phyloP scores from a whole-genome alignment of 2,797 vertebrate species.

The Chrysocyon brachyurus region DNA sequence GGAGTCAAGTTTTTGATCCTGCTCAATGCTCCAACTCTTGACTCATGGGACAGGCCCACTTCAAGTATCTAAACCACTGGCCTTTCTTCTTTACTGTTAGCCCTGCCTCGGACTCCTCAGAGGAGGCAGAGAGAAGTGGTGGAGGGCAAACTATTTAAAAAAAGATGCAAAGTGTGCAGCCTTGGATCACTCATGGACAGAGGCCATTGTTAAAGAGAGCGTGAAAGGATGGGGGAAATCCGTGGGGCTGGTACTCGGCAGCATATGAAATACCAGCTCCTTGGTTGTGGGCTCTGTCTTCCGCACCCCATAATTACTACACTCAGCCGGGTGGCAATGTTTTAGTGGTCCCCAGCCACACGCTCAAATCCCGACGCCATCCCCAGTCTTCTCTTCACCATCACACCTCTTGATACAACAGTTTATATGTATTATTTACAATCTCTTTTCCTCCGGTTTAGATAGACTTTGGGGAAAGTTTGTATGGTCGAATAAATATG shows the following conservation, averaged over 20 bases:
- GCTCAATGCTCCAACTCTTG: not conserved
- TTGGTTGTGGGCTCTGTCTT: not conserved
- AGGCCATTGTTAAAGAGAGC: not conserved
- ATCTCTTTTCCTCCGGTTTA: slow-evolving; percentile 8
- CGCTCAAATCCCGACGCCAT: not conserved
- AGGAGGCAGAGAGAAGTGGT: not conserved
- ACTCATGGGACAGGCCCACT: not conserved
- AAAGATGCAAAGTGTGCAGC: not conserved
- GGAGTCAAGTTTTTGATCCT: not conserved
- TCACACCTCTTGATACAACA: not conserved
- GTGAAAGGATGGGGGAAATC: not conserved
- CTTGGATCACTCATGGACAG: not conserved
- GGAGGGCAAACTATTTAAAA: not conserved
- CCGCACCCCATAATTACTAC: not conserved
- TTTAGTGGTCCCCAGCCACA: not conserved
- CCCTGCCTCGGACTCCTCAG: not conserved
- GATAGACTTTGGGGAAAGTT: not conserved
- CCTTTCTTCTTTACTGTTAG: not conserved
- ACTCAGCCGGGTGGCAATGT: not conserved
- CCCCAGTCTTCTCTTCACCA: not conserved
- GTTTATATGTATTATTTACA: not conserved
- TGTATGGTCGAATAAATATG: not conserved
- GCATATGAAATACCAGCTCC: not conserved
- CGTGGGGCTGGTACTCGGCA: no score
- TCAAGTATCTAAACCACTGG: not conserved